Evolutionary conservation across 1,140 invertebrate genomes (phyloP), one percentile per base, ranked within the genome.

Genomic region (Gyrodactylus salaris): DNA sequence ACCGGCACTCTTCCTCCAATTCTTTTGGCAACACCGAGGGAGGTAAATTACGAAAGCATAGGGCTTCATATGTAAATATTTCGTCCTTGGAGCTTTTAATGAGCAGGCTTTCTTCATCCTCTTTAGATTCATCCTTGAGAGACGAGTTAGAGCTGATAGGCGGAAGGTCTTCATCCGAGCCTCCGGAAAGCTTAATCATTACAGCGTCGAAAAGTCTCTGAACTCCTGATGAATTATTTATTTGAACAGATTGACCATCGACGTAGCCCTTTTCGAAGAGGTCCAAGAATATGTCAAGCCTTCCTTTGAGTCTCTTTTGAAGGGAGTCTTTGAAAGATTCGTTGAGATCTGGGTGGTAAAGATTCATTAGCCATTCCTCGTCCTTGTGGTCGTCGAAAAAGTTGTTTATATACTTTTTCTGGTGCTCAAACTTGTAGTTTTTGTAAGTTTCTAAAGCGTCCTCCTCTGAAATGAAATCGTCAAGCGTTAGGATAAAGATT

Each of bases 121-220:
- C 34, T 54, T 54, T 54, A n/a, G 7, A 7, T 54, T 54, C 34
- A n/a, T 54, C 34, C 7, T 54, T n/a, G 7, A 54, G n/a, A 16
- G 70, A 69, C 25, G 74, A 16, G n/a, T n/a, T n/a, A n/a, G n/a
- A n/a, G n/a, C n/a, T n/a, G n/a, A n/a, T n/a, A n/a, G n/a, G n/a
- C n/a, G n/a, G n/a, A 73, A 75, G 26, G 70, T 68, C n/a, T 69
- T 75, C 1, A 25, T 73, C 27, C 68, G 68, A 25, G 74, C 72
- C 23, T 75, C 75, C 21, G 27, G 26, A 16, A 34, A 20, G 27
- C 26, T 69, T 54, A 7, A 54, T 16, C 34, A 54, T 54, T n/a
- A 54, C 34, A 54, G 34, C 34, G n/a, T 54, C 34, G n/a, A 54
- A 54, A 54, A 54, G 34, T 54, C n/a, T 54, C 34, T 54, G 7